phyloP scores from a whole-genome alignment of 2,888 invertebrate genomes.

The Bellardia pandia region DNA sequence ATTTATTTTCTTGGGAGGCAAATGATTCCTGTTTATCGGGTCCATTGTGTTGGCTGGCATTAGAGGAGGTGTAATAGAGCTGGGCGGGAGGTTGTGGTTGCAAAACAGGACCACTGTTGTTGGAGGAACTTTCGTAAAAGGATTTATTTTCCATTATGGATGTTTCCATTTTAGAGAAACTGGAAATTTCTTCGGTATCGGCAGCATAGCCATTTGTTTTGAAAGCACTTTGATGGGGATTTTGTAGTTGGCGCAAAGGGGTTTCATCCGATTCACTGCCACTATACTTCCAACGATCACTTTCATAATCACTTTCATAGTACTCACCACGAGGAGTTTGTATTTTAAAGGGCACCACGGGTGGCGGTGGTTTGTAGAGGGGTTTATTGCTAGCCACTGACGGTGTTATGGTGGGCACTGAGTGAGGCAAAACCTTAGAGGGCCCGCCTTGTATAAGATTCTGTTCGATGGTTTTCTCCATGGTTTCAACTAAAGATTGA shows the following conservation, averaged over 20 bases:
- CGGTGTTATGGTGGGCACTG: constrained; percentile 86
- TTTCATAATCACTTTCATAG: constrained; percentile 89
- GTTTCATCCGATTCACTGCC: constrained; percentile 88
- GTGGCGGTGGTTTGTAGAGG: constrained; percentile 85
- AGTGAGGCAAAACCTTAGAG: constrained; percentile 85
- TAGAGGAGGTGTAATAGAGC: constrained; percentile 73
- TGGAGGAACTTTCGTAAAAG: constrained; percentile 77
- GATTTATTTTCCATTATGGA: constrained; percentile 79
- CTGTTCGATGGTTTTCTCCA: constrained; percentile 86
- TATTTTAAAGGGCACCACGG: constrained; percentile 86
- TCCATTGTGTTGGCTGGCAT: constrained; percentile 74
- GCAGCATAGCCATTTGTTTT: constrained; percentile 88
- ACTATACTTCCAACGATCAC: constrained; percentile 88
- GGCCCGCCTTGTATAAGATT: constrained; percentile 85
- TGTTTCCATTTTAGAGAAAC: constrained; percentile 80
- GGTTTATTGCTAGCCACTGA: constrained; percentile 79
- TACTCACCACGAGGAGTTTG: constrained; percentile 85
- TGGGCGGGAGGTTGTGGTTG: constrained; percentile 78
- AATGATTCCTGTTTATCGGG: constrained; percentile 72
- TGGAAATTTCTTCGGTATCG: constrained; percentile 88
- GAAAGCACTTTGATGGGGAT: constrained; percentile 81
- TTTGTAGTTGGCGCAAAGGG: constrained; percentile 85
- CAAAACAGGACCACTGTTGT: constrained; percentile 50
- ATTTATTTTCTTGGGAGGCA: constrained; percentile 74
- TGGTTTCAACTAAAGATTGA: constrained; percentile 86